Conservation (phyloP, 2,888 invertebrate genomes). For the Punctoribates punctum region DNA sequence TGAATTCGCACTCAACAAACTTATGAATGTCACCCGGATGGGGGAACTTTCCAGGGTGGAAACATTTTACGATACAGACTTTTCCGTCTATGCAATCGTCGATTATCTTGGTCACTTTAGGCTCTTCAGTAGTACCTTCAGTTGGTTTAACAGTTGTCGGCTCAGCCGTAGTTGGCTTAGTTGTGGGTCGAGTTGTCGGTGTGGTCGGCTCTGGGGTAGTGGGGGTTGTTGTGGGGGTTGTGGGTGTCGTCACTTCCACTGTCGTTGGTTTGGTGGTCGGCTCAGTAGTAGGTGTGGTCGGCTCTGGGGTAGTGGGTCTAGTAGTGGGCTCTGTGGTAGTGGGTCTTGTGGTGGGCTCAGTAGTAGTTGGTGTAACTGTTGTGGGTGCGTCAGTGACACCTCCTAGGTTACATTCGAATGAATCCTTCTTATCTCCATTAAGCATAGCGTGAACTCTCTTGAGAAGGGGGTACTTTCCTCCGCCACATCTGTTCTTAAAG, state of each 20-base stretch:
- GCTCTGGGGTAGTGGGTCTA: neutral
- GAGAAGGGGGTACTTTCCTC: conserved; percentile 15
- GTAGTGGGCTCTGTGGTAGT: neutral
- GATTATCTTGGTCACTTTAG: too few species aligned
- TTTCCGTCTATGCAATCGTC: too few species aligned
- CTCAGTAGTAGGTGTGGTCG: conserved; percentile 12
- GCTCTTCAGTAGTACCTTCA: too few species aligned
- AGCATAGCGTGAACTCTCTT: conserved; percentile 30
- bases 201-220: neutral
- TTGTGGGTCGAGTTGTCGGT: neutral
- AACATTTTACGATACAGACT: too few species aligned
- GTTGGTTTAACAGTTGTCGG: too few species aligned
- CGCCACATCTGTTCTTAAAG: conserved; percentile 26
- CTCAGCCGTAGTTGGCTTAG: too few species aligned
- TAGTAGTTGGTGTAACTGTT: neutral
- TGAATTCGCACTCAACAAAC: neutral
- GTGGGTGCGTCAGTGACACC: neutral
- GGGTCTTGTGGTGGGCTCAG: neutral
- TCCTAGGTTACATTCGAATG: conserved; percentile 18
- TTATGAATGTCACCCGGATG: conserved; percentile 5
- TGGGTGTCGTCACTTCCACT: neutral
- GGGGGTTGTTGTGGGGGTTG: neutral
- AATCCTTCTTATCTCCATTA: conserved; percentile 29
- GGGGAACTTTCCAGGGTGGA: too few species aligned
- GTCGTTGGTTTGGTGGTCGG: neutral